Conservation (phyloP, 2,797 vertebrate genomes). For the Percopsis omiscomaycus region DNA sequence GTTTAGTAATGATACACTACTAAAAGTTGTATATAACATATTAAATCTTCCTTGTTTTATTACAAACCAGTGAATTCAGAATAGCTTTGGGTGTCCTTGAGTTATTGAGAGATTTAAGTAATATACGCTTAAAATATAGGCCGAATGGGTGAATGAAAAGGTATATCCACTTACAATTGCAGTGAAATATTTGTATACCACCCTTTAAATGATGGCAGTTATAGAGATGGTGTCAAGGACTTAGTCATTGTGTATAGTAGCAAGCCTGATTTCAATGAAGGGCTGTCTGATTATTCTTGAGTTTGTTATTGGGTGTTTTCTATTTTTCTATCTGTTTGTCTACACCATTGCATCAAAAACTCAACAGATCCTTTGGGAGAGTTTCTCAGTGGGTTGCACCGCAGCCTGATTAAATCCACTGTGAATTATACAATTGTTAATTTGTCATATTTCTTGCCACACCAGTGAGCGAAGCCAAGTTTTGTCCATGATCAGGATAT, state of each 20-base stretch:
- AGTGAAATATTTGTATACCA: no score
- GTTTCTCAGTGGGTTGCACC: background rate
- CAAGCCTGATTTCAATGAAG: background rate
- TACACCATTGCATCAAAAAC: background rate
- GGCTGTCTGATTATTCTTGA: background rate
- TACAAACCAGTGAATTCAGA: no score
- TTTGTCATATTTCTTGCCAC: background rate
- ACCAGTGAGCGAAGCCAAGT: constrained; percentile 1
- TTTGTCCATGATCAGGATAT: no score
- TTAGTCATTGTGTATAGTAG: background rate
- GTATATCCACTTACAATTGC: no score
- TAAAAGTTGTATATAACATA: no score
- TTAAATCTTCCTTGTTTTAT: no score
- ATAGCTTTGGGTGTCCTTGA: no score
- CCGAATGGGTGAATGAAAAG: no score
- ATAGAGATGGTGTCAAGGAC: constrained; percentile 7
- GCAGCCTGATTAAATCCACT: background rate
- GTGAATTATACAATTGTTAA: background rate
- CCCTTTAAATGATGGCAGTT: no score
- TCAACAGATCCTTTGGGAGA: constrained; percentile 8
- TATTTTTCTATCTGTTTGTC: background rate
- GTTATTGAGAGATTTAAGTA: no score
- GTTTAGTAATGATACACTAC: no score
- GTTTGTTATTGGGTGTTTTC: background rate
- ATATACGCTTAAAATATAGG: no score